Evolutionary conservation across 2,888 invertebrate genomes (phyloP), one percentile per base, ranked within the genome.

Genomic region (Sarcophaga subvicina): DNA sequence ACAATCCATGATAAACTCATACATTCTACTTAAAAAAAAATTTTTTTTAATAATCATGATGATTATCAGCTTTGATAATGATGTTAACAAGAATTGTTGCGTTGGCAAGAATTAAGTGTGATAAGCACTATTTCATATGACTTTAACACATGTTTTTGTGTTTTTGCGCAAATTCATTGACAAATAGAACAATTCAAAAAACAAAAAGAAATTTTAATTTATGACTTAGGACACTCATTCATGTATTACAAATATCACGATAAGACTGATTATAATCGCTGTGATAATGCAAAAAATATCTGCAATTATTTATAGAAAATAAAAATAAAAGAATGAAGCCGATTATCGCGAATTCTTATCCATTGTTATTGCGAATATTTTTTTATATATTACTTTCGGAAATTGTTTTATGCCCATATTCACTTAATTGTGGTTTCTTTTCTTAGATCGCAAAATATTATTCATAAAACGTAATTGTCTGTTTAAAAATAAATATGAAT

Each of bases 341-440:
- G 62, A 78, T 69, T 62, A 69, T 59, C 59, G 1, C n/a, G 14
- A 76, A 10, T 14, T 20, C 67, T 69, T 59, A 67, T 59, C 45
- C 45, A 22, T 59, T 67, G 14, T 27, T 73, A 45, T 54, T 54
- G 54, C 54, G 17, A 54, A 54, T 14, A 49, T 54, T 49, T 14
- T 37, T 45, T 66, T 45, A 37, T 37, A 45, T 67, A n/a, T 66
- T 66, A n/a, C 8, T 66, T 37, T 66, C 4, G 17, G 17, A 54
- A 54, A 54, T 54, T 54, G 54, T 54, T 54, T 54, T 54, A 54
- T 14, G 17, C 54, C 14, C 10, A 17, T 12, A 54, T 17, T 4
- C 54, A 14, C 10, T 54, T 54, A 54, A 54, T 54, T 54, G 54
- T 54, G 54, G 14, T 14, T 14, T 14, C 12, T 49, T 54, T 54